Percentiles rank a stretch among this genome's conserved stretches.
Evolutionary conservation across 2,888 invertebrate species (phyloP).

Genomic region (Leptura quadrifasciata): DNA sequence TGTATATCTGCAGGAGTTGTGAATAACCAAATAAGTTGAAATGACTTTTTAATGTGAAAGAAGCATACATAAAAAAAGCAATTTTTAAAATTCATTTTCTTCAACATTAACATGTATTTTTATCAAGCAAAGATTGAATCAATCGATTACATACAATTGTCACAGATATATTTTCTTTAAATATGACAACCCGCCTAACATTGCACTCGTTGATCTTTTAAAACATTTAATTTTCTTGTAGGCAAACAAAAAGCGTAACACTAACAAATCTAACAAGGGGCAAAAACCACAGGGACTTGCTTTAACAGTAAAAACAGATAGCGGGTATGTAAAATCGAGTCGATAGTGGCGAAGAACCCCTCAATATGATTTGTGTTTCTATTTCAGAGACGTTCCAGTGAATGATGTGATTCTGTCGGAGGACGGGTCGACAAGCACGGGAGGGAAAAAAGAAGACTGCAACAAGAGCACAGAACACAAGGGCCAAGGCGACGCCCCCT

Average conservation of each 20-base stretch:
- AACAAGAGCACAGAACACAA: conserved; percentile 67
- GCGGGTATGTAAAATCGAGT: conserved; percentile 66
- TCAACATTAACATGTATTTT: no score
- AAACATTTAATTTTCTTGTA: conserved; percentile 57
- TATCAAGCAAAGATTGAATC: no score
- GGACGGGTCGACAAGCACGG: conserved; percentile 59
- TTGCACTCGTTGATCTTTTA: background rate
- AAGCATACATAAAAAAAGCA: no score
- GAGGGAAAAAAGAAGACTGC: conserved; percentile 66
- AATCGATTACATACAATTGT: no score
- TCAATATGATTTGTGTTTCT: conserved; percentile 27
- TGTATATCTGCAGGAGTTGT: no score
- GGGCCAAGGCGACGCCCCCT: conserved; percentile 72
- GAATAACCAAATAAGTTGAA: no score
- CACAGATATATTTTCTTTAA: background rate
- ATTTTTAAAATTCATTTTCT: no score
- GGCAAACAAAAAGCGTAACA: conserved; percentile 69
- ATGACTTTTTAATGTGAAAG: no score
- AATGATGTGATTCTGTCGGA: conserved; percentile 68
- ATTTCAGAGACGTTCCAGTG: conserved; percentile 70
- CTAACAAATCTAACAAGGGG: conserved; percentile 69
- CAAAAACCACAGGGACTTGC: conserved; percentile 65
- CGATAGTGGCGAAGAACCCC: background rate
- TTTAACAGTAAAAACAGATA: conserved; percentile 70
- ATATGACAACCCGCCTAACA: background rate